Percentiles rank a stretch among this genome's conserved stretches.
phyloP scores from a whole-genome alignment of 2,113 vertebrate genomes.

The Amphilophus citrinellus region DNA sequence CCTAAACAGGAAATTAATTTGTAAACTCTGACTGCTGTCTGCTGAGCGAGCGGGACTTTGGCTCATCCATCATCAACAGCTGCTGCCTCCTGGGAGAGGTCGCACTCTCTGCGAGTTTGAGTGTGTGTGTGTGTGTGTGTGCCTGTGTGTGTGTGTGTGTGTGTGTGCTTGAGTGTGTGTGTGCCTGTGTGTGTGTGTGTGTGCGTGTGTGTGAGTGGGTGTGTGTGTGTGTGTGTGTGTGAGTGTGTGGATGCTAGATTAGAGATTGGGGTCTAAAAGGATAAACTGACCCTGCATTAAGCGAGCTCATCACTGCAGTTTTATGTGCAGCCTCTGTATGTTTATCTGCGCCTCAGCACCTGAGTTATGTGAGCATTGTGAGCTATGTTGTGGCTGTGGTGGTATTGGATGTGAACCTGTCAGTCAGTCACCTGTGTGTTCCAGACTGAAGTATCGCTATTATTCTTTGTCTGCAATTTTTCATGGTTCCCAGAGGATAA shows the following conservation, averaged over 20 bases:
- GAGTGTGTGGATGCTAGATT: neutral
- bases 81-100: slow-evolving; percentile 48
- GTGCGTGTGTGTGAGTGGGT: neutral
- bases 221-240: neutral
- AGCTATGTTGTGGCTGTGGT: neutral
- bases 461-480: neutral
- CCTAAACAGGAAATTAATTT: slow-evolving; percentile 20
- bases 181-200: neutral
- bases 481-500: neutral
- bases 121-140: neutral
- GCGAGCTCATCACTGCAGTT: slow-evolving; percentile 22
- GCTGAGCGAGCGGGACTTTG: slow-evolving; percentile 47
- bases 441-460: neutral
- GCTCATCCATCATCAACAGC: slow-evolving; percentile 52
- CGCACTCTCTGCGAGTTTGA: neutral
- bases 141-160: too few species aligned
- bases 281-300: slow-evolving; percentile 36
- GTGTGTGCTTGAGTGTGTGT: too few species aligned
- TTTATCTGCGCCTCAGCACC: slow-evolving; percentile 38
- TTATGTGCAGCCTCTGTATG: neutral
- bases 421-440: neutral
- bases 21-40: slow-evolving; percentile 26
- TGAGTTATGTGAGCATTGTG: slow-evolving; percentile 6
- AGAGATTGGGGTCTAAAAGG: slow-evolving; percentile 37
- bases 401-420: neutral